Base-by-base conservation (phyloP, 2,797 vertebrate species). In the Rhinogobio ventralis region DNA sequence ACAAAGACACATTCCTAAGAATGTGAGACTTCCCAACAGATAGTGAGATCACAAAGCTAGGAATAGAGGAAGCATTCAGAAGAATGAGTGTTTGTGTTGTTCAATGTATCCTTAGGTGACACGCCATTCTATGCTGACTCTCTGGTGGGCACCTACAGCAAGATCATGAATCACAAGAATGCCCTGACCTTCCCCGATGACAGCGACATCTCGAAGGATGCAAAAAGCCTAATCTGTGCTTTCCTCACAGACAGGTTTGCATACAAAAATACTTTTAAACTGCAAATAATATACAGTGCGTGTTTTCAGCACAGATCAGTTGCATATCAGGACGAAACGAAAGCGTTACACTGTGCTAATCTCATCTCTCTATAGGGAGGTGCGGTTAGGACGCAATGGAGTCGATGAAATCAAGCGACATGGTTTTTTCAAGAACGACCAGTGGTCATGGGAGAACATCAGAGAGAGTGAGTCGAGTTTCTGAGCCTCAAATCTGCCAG, bases 161-260 rank as follows among this genome's bases (percentile, higher is more conserved):
- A 99, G 90, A 99, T 99, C 88, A 99, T 99, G 98, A 99, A 99
- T 91, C 98, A 99, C 94, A 99, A 99, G 93, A 99, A 98, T 71
- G 98, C 98, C 83, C 96, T 99, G 92, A 97, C 96, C 69, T 99
- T 99, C 83, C 98, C 98, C 2, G 98, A 98, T 60, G 98, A 99
- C 94, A 99, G 96, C 79, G 97, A 98, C 81, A 99, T 99, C 93
- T 98, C 97, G 88, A 99, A 99, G 91, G 97, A 99, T 66, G 98
- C 98, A 91, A 99, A 99, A 95, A 99, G 97, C 92, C 97, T 99
- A 86, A 99, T 99, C 91, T 99, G 98, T 91, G 98, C 97, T 91
- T 99, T 99, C 91, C 94, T 99, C 92, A 99, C 98, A 36, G 97
- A 99, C 95, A 96, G 97, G 97, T 99, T 53, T 51, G 62, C 25